These are phyloP conservation scores for Hippoglossus stenolepis DNA, from an alignment of 2,113 vertebrate species.

Conservation along the genomic window DNA sequence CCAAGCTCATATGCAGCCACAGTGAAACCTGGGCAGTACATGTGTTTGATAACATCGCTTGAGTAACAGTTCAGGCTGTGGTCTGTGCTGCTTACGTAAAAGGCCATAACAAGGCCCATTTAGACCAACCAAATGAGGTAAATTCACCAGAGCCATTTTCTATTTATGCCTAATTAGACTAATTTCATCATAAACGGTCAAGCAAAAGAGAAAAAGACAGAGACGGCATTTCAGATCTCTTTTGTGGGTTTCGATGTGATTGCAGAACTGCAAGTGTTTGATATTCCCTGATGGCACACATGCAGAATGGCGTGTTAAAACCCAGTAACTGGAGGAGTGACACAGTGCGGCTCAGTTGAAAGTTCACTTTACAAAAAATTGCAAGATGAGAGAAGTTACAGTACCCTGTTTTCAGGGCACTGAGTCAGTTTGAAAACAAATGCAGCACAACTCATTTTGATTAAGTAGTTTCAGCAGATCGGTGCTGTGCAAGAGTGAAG, in stretches of 20 bases:
- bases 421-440: no score
- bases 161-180: constrained; percentile 79
- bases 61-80: constrained; percentile 50
- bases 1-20: neutral
- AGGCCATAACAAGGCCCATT: constrained; percentile 76
- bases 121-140: constrained; percentile 75
- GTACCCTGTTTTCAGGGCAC: neutral
- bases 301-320: no score
- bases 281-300: constrained; percentile 15
- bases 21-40: constrained; percentile 59
- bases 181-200: constrained; percentile 67
- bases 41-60: constrained; percentile 76
- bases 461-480: neutral
- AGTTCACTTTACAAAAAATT: no score
- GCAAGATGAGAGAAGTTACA: neutral
- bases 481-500: neutral
- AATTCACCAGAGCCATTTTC: constrained; percentile 78
- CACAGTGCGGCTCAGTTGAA: no score
- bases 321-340: no score
- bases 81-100: constrained; percentile 73
- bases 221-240: constrained; percentile 50
- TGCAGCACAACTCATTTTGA: neutral
- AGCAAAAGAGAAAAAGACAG: constrained; percentile 35
- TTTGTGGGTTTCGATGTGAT: constrained; percentile 52
- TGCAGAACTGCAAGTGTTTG: neutral